Conservation (phyloP, 2,888 invertebrate species). For the Tetragonula carbonaria region DNA sequence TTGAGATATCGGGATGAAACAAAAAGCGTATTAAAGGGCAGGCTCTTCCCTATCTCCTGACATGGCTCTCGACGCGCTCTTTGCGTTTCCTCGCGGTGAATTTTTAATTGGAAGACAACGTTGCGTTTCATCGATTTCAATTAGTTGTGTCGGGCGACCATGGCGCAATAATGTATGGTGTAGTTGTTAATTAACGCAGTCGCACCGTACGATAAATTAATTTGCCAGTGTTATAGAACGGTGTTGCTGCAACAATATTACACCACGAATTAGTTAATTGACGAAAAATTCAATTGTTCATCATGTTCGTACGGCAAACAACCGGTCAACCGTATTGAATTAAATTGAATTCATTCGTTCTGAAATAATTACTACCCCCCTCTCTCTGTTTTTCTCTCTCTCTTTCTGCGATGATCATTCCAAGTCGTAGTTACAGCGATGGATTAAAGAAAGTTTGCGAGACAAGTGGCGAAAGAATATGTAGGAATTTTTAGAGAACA, state of each 20-base stretch:
- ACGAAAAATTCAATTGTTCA: not conserved
- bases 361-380: not conserved
- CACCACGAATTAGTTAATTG: not conserved
- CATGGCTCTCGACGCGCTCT: fast-evolving
- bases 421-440: not conserved
- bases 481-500: too few species aligned
- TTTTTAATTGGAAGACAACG: not conserved
- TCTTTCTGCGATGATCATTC: not conserved
- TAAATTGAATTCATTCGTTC: not conserved
- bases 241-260: not conserved
- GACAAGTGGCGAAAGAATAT: too few species aligned
- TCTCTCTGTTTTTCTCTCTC: too few species aligned
- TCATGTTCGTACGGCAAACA: not conserved
- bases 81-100: not conserved
- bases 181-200: not conserved
- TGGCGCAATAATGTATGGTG: not conserved
- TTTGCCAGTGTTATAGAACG: not conserved
- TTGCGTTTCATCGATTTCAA: not conserved
- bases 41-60: not conserved
- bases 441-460: too few species aligned
- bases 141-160: not conserved
- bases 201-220: not conserved
- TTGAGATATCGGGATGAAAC: conserved; percentile 9
- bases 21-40: not conserved
- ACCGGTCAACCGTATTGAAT: not conserved